Base-by-base conservation (phyloP, 2,888 invertebrate genomes). In the Coenonympha arcania region DNA sequence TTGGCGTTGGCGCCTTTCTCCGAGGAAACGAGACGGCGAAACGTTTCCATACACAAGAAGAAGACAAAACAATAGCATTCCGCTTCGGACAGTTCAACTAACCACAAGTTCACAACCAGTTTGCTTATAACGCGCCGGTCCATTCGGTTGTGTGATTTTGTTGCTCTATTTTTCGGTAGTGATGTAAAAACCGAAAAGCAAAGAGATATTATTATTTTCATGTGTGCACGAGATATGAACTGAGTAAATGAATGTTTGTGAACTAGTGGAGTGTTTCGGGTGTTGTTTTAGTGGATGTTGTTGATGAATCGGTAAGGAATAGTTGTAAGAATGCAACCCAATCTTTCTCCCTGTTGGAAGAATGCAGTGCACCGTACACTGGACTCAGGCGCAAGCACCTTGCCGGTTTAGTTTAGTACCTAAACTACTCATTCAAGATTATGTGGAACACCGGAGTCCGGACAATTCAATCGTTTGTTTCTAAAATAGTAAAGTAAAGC, bases 1-100 rank as follows among this genome's bases (percentile, higher is more conserved):
- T n/a, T n/a, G n/a, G 85, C 84, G 84, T n/a, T n/a, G n/a, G 85
- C 84, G 84, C 84, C 82, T 84, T 84, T 84, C 82, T 81, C 75
- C 65, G 71, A 58, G 64, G 45, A 66, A 80, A 60, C 52, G 78
- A 70, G 74, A 76, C 56, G 49, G 63, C 60, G 26, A 28, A 48
- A 62, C 53, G 48, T 36, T 49, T 18, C 43, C 11, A 9, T 42
- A 51, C 39, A 78, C 51, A 49, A 50, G 65, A 84, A 57, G 62
- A 77, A 72, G 85, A 74, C 59, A 64, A 66, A 73, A 63, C 68
- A 72, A 75, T 70, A 79, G 78, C 76, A 81, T 79, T 75, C 77
- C 79, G 76, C 79, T 72, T 76, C 76, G 71, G 69, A 71, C 70
- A 71, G 54, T n/a, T n/a, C n/a, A n/a, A n/a, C n/a, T n/a, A n/a